Percentiles rank a stretch among this genome's conserved stretches.
Conservation (phyloP, 2,113 vertebrate species). For the Perccottus glenii region DNA sequence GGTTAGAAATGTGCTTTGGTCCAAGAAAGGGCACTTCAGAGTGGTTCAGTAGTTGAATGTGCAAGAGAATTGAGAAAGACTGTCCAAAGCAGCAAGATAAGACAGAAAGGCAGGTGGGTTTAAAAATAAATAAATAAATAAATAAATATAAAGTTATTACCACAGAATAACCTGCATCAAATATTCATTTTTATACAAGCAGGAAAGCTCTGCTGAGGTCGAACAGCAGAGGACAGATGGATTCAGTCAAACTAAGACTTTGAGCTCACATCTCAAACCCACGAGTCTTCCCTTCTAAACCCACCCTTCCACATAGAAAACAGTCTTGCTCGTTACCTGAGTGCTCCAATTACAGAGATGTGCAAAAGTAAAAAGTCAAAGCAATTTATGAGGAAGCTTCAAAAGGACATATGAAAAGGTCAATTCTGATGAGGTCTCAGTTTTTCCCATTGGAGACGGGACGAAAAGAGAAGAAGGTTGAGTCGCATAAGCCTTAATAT, state of each 20-base stretch:
- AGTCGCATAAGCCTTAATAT: constrained; percentile 59
- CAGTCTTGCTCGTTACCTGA: constrained; percentile 56
- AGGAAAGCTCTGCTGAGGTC: constrained; percentile 12
- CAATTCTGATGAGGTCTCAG: constrained; percentile 66
- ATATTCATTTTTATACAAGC: constrained; percentile 49
- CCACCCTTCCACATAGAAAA: constrained; percentile 9
- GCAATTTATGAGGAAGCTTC: constrained; percentile 68
- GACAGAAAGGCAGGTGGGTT: constrained; percentile 20
- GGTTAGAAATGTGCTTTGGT: constrained; percentile 42
- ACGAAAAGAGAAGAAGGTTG: constrained; percentile 36
- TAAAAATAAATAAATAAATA: no score
- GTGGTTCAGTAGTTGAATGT: constrained; percentile 14
- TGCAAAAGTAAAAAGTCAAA: constrained; percentile 67
- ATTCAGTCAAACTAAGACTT: constrained; percentile 25
- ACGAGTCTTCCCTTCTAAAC: background rate
- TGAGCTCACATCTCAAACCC: constrained; percentile 20
- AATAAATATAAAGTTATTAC: background rate
- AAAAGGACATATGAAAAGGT: constrained; percentile 73
- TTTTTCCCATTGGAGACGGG: constrained; percentile 45
- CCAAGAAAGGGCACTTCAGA: constrained; percentile 14
- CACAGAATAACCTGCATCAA: constrained; percentile 44
- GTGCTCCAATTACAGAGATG: constrained; percentile 60
- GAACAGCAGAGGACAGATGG: constrained; percentile 44
- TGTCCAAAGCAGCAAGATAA: constrained; percentile 7
- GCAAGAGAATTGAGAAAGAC: constrained; percentile 2